These are phyloP conservation scores for Sebastes taczanowskii DNA, from an alignment of 2,797 vertebrate genomes.

Conservation along the genomic window DNA sequence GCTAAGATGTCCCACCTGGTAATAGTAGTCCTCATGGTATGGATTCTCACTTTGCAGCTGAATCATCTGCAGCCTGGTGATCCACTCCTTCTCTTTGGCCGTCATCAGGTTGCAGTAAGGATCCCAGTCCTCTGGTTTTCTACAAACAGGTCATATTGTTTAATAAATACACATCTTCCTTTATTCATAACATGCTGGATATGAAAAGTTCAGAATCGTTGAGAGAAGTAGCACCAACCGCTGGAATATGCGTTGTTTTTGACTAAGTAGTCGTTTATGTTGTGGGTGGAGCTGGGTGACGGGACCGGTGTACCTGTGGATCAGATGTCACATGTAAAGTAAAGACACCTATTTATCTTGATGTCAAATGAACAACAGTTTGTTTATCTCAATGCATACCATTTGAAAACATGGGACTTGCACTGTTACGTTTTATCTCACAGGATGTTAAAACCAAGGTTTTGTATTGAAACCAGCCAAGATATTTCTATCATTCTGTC, in stretches of 20 bases:
- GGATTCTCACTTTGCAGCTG: conserved; percentile 95
- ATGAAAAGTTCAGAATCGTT: not conserved
- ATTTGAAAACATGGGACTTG: not conserved
- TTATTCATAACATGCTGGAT: not conserved
- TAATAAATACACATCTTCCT: not conserved
- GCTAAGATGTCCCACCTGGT: conserved; percentile 62
- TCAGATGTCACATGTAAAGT: not conserved
- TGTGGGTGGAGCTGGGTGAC: conserved; percentile 94
- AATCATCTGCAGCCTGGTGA: conserved; percentile 93
- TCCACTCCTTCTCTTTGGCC: conserved; percentile 94
- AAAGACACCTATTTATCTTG: not conserved
- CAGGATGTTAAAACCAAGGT: not conserved
- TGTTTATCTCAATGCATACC: not conserved
- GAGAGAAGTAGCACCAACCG: conserved; percentile 67
- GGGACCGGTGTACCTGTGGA: conserved; percentile 79
- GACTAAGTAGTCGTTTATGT: conserved; percentile 89
- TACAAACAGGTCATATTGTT: conserved; percentile 29
- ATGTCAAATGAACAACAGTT: not conserved
- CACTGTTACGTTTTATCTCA: not conserved
- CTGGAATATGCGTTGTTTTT: conserved; percentile 78
- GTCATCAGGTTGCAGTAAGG: conserved; percentile 90
- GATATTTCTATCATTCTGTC: not conserved
- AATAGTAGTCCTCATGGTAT: conserved; percentile 91
- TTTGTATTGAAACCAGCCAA: not conserved
- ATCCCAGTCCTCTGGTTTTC: conserved; percentile 85